These are phyloP conservation scores for Cebus imitator DNA, from an alignment of 2,113 vertebrate genomes.

Conservation along the genomic window DNA sequence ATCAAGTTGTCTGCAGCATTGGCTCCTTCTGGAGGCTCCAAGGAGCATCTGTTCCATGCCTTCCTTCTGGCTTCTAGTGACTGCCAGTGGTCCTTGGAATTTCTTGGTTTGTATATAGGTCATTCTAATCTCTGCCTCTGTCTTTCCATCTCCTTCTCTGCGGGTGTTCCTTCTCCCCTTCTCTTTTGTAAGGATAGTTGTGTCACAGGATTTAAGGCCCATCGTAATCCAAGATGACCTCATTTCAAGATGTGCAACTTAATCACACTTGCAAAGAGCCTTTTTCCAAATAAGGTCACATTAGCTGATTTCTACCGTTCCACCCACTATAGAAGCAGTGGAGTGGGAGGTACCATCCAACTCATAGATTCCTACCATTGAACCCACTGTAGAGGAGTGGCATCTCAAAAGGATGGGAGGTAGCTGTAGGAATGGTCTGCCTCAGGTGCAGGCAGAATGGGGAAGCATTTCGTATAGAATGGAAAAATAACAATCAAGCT, in stretches of 20 bases:
- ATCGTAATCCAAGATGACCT: neutral
- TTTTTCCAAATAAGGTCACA: neutral
- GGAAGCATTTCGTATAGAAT: neutral
- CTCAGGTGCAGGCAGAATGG: neutral
- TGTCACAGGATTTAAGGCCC: neutral
- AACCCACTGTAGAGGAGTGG: neutral
- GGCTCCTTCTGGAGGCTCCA: neutral
- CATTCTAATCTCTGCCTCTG: neutral
- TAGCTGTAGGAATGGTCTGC: neutral
- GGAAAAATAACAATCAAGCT: neutral
- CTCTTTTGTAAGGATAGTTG: neutral
- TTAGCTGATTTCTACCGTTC: neutral
- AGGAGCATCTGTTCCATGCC: accelerated
- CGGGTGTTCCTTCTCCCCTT: neutral
- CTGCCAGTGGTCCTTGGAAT: neutral
- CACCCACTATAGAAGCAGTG: no score
- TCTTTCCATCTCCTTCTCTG: neutral
- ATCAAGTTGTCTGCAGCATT: accelerated
- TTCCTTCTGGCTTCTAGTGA: neutral
- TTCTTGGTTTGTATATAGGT: no score
- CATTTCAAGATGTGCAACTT: neutral
- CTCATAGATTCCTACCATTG: no score
- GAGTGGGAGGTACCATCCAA: no score
- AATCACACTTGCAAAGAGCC: neutral
- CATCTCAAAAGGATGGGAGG: neutral